phyloP scores from a whole-genome alignment of 2,113 vertebrate species.

The Galeopterus variegatus region DNA sequence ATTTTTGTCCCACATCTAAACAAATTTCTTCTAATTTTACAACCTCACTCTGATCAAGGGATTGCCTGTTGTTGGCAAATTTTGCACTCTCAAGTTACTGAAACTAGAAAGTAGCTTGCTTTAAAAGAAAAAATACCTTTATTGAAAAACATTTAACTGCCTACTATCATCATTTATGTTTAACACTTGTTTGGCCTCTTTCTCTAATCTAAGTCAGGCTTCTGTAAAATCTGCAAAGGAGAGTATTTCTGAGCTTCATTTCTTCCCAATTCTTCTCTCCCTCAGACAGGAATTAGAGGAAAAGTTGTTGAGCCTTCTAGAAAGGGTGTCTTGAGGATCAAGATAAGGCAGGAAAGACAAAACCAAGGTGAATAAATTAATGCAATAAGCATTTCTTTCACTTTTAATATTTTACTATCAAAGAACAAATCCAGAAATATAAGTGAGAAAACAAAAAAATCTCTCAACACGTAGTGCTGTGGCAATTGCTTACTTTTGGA shows the following conservation, averaged over 20 bases:
- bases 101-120: conserved; percentile 53
- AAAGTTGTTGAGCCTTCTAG: neutral
- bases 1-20: conserved; percentile 73
- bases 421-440: conserved; percentile 30
- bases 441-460: conserved; percentile 14
- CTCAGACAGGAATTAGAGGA: neutral
- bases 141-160: neutral
- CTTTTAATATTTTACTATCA: conserved; percentile 3
- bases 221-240: neutral
- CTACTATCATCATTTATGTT: neutral
- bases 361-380: neutral
- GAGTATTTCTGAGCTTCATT: neutral
- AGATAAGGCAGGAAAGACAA: conserved; percentile 51
- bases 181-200: neutral
- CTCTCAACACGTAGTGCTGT: neutral
- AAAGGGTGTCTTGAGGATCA: neutral
- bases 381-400: neutral
- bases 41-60: conserved; percentile 53
- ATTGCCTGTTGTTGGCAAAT: conserved; percentile 67
- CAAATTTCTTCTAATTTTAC: conserved; percentile 71
- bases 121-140: conserved; percentile 43
- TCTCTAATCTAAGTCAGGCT: neutral
- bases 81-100: conserved; percentile 48
- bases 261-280: neutral
- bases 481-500: neutral